A percentile compares a stretch with the other conserved stretches of the same genome.
Evolutionary conservation across 2,113 vertebrate genomes (phyloP).

Genomic region (Bos javanicus): DNA sequence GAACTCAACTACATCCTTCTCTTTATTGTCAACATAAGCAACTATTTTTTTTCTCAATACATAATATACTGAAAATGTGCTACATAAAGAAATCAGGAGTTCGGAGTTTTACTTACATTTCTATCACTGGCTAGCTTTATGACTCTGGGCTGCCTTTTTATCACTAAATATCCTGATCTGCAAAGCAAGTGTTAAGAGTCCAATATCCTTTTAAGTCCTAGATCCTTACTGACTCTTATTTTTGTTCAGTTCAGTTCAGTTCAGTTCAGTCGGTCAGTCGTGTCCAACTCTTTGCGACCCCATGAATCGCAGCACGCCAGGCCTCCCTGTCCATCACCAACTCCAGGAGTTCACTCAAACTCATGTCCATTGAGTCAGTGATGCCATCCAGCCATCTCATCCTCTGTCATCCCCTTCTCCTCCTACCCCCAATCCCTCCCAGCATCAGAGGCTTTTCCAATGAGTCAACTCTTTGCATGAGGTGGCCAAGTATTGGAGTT

Average conservation of each 20-base stretch:
- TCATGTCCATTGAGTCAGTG: rapidly evolving
- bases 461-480: too few species aligned
- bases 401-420: too few species aligned
- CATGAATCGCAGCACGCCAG: too few species aligned
- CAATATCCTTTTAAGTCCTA: not conserved
- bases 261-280: too few species aligned
- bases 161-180: not conserved
- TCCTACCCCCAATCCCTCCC: too few species aligned
- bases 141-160: not conserved
- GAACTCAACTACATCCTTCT: not conserved
- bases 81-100: not conserved
- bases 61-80: not conserved
- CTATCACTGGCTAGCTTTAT: not conserved
- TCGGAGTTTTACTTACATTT: not conserved
- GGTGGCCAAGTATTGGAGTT: too few species aligned
- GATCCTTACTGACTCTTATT: not conserved
- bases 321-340: too few species aligned
- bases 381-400: too few species aligned
- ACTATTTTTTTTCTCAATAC: not conserved
- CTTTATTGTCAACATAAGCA: not conserved
- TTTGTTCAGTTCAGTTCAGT: not conserved
- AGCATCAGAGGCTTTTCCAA: too few species aligned
- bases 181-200: not conserved
- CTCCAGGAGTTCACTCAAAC: too few species aligned
- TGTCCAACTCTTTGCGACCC: too few species aligned